A percentile compares a stretch with the other conserved stretches of the same genome.
phyloP scores from a whole-genome alignment of 2,113 vertebrate genomes.

The Falcunculus frontatus region DNA sequence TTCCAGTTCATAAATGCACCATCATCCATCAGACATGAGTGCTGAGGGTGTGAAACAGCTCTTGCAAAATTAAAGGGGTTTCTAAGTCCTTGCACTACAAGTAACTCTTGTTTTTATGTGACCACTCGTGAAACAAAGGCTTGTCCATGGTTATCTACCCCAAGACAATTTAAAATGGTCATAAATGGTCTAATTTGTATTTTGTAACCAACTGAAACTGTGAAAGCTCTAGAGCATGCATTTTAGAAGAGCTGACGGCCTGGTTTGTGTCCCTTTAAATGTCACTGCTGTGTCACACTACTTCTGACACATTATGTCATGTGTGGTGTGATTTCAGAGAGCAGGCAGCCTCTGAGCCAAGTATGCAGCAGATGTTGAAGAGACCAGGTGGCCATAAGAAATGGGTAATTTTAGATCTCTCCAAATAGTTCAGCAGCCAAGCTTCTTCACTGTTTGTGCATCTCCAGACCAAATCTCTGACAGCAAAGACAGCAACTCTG shows the following conservation, averaged over 20 bases:
- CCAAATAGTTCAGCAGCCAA: conserved; percentile 44
- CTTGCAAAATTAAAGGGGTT: neutral
- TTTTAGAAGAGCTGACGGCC: neutral
- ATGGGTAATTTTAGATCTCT: conserved; percentile 55
- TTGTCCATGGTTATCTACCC: neutral
- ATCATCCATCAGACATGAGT: conserved; percentile 23
- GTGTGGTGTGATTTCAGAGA: neutral
- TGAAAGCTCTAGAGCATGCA: neutral
- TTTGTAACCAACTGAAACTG: neutral
- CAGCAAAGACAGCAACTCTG: neutral
- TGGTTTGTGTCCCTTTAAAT: neutral
- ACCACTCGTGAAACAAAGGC: neutral
- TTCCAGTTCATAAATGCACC: conserved; percentile 54
- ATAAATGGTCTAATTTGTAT: neutral
- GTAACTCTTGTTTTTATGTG: neutral
- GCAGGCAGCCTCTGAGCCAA: neutral
- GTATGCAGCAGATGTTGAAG: conserved; percentile 47
- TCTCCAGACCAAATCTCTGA: neutral
- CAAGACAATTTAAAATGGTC: neutral
- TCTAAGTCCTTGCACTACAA: neutral
- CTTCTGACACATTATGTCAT: conserved; percentile 16
- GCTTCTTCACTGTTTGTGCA: neutral
- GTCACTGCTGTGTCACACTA: neutral
- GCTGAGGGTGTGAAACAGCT: conserved; percentile 11
- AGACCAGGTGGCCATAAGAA: conserved; percentile 59